Percentiles rank a stretch among this genome's conserved stretches.
Conservation (phyloP, 1,140 invertebrate species). For the Aphelinus certus region DNA sequence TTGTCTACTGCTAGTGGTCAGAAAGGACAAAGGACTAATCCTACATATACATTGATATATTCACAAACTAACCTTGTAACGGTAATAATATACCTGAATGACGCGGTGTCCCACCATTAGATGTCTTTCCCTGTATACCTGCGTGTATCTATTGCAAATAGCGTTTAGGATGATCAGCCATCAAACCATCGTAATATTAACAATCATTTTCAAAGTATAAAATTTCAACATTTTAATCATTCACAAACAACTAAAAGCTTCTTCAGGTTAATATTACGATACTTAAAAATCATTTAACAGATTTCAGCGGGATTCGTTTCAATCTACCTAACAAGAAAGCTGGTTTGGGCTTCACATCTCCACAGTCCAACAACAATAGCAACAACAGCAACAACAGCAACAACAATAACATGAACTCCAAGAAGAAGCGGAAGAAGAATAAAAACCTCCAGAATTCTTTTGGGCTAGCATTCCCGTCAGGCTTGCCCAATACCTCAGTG, state of each 20-base stretch:
- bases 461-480: conserved; percentile 45
- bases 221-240: not conserved
- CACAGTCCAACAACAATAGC: not conserved
- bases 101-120: too few relatives aligned
- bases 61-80: too few relatives aligned
- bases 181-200: conserved; percentile 31
- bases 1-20: too few relatives aligned
- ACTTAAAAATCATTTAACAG: conserved; percentile 54
- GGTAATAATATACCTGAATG: too few relatives aligned
- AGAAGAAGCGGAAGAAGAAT: conserved; percentile 80
- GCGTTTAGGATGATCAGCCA: too few relatives aligned
- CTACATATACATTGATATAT: too few relatives aligned
- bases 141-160: too few relatives aligned
- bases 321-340: conserved; percentile 70
- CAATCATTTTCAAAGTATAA: conserved; percentile 41
- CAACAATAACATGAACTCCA: conserved; percentile 69
- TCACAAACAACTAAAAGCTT: not conserved
- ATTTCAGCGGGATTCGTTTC: conserved; percentile 67
- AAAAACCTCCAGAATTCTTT: conserved; percentile 71
- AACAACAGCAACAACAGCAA: conserved; percentile 46
- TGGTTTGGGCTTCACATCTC: conserved; percentile 56
- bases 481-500: conserved; percentile 20
- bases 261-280: not conserved
- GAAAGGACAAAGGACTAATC: too few relatives aligned
- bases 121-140: too few relatives aligned